Evolutionary conservation across 2,797 vertebrate species (phyloP).

Genomic region (Poeciliopsis presidionis): DNA sequence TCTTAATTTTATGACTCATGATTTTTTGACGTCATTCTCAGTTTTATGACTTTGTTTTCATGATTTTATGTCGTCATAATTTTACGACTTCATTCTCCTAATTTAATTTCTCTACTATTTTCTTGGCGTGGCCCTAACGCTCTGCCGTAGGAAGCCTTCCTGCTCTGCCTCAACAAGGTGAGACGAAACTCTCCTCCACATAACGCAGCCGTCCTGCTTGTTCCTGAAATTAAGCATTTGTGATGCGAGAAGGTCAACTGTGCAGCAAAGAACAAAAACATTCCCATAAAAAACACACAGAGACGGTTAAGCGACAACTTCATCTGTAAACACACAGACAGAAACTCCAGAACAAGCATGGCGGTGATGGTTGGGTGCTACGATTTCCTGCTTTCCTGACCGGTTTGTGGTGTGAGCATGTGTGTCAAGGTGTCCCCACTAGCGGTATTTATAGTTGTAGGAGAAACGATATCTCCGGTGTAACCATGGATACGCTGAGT

Average conservation of each 20-base stretch:
- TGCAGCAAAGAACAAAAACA: slow-evolving; percentile 17
- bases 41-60: too few species aligned
- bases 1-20: too few species aligned
- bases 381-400: slow-evolving; percentile 42
- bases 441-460: slow-evolving; percentile 82
- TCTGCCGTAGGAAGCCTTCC: neutral
- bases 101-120: too few species aligned
- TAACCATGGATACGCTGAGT: slow-evolving; percentile 84
- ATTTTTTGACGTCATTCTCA: too few species aligned
- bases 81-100: too few species aligned
- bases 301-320: slow-evolving; percentile 46
- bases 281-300: slow-evolving; percentile 18
- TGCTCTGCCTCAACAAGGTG: neutral
- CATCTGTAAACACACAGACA: slow-evolving; percentile 34
- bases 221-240: slow-evolving; percentile 59
- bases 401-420: slow-evolving; percentile 24
- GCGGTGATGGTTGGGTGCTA: slow-evolving; percentile 17
- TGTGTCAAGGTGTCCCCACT: slow-evolving; percentile 81
- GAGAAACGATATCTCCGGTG: slow-evolving; percentile 82
- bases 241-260: slow-evolving; percentile 39
- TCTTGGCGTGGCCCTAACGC: too few species aligned
- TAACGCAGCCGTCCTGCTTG: slow-evolving; percentile 20
- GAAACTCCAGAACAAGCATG: slow-evolving; percentile 23
- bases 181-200: slow-evolving; percentile 30
- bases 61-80: too few species aligned